Base-by-base conservation (phyloP, 1,140 invertebrate genomes). In the Gonatopus flavifemur region DNA sequence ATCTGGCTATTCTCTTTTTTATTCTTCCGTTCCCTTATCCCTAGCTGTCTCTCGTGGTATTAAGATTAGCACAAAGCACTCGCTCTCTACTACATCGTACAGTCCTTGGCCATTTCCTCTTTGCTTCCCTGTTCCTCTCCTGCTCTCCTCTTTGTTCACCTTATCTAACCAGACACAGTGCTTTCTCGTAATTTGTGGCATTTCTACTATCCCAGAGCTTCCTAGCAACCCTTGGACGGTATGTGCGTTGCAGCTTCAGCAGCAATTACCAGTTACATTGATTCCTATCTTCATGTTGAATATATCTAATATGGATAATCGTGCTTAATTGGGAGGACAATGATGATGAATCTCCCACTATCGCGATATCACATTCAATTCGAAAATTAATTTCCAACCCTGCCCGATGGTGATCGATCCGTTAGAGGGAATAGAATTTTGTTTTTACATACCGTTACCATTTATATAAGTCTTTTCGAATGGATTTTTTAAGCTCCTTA, bases 21-120 rank as follows among this genome's bases (percentile, higher is more conserved):
- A 5, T 33, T 33, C 37, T 18, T 48, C 25, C 31, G 35, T 32
- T 19, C 10, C n/a, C 32, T n/a, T 18, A 22, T 55, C 36, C 37
- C n/a, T 30, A 21, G 32, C 46, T 44, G 46, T 25, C 52, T 52
- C 50, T 57, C 46, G 52, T 49, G 52, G 61, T 64, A 64, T 64
- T 64, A 64, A 64, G 59, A 64, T 64, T 62, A 61, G 58, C 58
- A 62, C 62, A 59, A 59, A 62, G 56, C 57, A 51, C 57, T 49
- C 41, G 42, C 31, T 49, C 31, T 43, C 46, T n/a, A n/a, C n/a
- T n/a, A n/a, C n/a, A n/a, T n/a, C n/a, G n/a, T n/a, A n/a, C 25
- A 18, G 18, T 13, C 21, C 8, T 32, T 22, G 33, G 31, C 20
- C 10, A 35, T 24, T 28, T 22, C 20, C 33, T 19, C 18, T 16